Base-by-base conservation (phyloP, 2,888 invertebrate species). In the Lampropteryx suffumata region DNA sequence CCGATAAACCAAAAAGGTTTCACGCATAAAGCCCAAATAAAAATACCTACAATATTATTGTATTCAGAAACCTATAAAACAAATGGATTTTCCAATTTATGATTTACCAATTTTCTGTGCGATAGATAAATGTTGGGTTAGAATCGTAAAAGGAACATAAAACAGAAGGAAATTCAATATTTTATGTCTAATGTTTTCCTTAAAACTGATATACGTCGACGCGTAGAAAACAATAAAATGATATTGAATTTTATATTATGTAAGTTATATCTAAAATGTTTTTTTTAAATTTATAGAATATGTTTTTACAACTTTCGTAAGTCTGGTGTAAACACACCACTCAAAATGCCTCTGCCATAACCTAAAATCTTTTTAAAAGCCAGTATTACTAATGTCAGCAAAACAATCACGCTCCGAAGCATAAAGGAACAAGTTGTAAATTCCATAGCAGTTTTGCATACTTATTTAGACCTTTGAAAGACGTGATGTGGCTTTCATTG, bases 71-170 rank as follows among this genome's bases (percentile, higher is more conserved):
- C 53, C 45, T 45, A 61, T 55, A 56, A 64, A 67, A 60, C 58
- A 67, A 69, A 73, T 70, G 62, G 62, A 69, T 73, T 70, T 73
- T 69, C 61, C 69, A 74, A 75, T 78, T 76, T 79, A 76, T 70
- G 74, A 71, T 71, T 75, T 71, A 71, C 63, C 75, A 78, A 78
- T 76, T 77, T 76, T 72, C 71, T 68, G 62, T 69, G 65, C 67
- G 58, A 55, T 65, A 71, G 71, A 78, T 76, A 76, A 74, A 73
- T 63, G 65, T 55, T 52, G 62, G 65, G 59, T 62, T 55, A 40
- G 53, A 50, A 67, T 71, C 78, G 70, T 79, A 79, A 78, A 79
- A 78, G 50, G 49, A 52, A 63, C 61, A 68, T 79, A 79, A 79
- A 78, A 56, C 43, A 29, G 14, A 57, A 55, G 40, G 54, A 55